A percentile compares a stretch with the other conserved stretches of the same genome.
These are phyloP conservation scores for Drosophila fungiperda DNA, from an alignment of 2,888 invertebrate genomes.

Conservation along the genomic window DNA sequence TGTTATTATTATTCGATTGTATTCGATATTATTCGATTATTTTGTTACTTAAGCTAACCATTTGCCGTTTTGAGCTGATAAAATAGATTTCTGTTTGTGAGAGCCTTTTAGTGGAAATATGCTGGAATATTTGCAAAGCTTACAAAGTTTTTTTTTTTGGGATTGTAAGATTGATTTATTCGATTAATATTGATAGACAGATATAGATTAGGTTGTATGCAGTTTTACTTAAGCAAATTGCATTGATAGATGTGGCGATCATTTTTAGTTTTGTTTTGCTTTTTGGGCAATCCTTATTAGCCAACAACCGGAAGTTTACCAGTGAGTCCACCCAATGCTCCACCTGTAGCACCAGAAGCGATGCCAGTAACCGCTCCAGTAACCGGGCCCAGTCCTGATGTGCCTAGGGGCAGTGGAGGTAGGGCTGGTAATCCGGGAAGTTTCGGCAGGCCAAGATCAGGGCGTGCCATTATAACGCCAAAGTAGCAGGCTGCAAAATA, in stretches of 20 bases:
- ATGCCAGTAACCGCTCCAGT: neutral
- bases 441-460: neutral
- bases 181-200: neutral
- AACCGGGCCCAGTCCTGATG: neutral
- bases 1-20: neutral
- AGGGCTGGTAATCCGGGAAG: neutral
- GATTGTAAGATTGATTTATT: neutral
- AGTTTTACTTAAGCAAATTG: neutral
- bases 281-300: neutral
- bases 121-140: neutral
- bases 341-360: neutral
- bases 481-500: slow-evolving; percentile 48
- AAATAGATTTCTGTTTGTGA: neutral
- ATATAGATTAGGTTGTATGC: neutral
- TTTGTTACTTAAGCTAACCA: neutral
- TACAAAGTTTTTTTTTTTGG: neutral
- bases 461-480: slow-evolving; percentile 36
- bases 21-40: neutral
- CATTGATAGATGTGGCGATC: neutral
- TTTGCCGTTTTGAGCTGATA: neutral
- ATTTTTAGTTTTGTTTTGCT: neutral
- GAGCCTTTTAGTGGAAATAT: neutral
- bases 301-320: neutral
- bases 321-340: neutral
- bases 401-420: neutral